Conservation (phyloP, 2,113 vertebrate genomes). For the Poicephalus meyeri region DNA sequence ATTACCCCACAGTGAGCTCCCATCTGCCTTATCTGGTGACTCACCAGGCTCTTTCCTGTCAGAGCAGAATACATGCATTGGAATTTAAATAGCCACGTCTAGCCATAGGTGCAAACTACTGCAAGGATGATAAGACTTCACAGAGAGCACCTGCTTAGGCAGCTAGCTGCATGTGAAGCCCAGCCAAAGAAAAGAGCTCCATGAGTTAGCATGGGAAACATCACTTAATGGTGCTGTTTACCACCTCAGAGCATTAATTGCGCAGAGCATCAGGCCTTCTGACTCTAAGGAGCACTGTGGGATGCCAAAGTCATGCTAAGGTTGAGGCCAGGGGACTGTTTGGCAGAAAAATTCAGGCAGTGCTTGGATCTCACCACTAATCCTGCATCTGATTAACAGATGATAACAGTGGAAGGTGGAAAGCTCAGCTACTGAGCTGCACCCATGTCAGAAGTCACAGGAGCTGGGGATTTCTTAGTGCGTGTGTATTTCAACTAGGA, state of each 20-base stretch:
- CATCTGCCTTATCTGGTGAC: background rate
- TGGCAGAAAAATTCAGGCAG: background rate
- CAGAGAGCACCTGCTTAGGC: background rate
- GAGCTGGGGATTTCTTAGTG: accelerated
- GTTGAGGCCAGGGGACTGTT: background rate
- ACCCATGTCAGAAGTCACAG: background rate
- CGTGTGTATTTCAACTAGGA: background rate
- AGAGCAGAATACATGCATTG: background rate
- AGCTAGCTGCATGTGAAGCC: background rate
- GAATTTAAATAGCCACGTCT: background rate
- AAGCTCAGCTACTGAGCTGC: background rate
- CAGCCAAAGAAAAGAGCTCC: background rate
- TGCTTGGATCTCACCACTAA: background rate
- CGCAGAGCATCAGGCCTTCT: background rate
- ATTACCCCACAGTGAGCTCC: background rate
- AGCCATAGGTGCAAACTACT: background rate
- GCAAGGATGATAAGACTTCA: background rate
- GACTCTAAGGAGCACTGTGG: background rate
- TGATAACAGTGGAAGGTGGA: background rate
- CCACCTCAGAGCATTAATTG: background rate
- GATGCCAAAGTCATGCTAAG: background rate
- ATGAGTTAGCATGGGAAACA: background rate
- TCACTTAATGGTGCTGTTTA: background rate
- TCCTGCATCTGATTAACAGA: background rate
- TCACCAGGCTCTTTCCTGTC: background rate